Conservation (phyloP, 2,113 vertebrate species). For the Reinhardtius hippoglossoides region DNA sequence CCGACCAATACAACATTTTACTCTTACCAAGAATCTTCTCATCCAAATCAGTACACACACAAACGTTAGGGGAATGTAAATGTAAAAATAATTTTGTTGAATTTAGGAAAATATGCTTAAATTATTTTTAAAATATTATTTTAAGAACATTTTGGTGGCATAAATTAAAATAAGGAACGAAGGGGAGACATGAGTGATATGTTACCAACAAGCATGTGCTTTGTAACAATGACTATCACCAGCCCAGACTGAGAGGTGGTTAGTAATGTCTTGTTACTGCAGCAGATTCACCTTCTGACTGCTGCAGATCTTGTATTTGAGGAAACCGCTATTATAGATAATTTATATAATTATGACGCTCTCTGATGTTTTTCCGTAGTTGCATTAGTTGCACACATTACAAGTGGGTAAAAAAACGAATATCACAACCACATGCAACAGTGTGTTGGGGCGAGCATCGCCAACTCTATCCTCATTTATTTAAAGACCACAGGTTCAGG, state of each 20-base stretch:
- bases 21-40: constrained; percentile 5
- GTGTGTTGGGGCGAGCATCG: constrained; percentile 27
- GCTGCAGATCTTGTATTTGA: constrained; percentile 11
- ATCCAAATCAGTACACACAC: constrained; percentile 5
- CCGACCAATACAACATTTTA: constrained; percentile 20
- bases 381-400: constrained; percentile 53
- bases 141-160: not conserved
- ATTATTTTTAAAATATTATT: no score
- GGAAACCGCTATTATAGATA: constrained; percentile 9
- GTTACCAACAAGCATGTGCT: constrained; percentile 1
- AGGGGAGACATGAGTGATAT: constrained; percentile 1
- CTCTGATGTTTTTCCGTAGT: constrained; percentile 35
- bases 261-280: not conserved
- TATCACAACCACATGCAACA: constrained; percentile 64
- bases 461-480: constrained; percentile 70
- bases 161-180: not conserved
- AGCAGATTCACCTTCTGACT: constrained; percentile 19
- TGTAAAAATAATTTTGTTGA: no score
- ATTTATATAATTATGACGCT: constrained; percentile 40
- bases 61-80: not conserved
- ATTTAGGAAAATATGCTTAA: no score
- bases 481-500: constrained; percentile 57
- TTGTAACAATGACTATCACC: not conserved
- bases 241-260: not conserved
- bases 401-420: constrained; percentile 59